Evolutionary conservation across 2,888 invertebrate species (phyloP).

Genomic region (Noctuana brunneofusca): DNA sequence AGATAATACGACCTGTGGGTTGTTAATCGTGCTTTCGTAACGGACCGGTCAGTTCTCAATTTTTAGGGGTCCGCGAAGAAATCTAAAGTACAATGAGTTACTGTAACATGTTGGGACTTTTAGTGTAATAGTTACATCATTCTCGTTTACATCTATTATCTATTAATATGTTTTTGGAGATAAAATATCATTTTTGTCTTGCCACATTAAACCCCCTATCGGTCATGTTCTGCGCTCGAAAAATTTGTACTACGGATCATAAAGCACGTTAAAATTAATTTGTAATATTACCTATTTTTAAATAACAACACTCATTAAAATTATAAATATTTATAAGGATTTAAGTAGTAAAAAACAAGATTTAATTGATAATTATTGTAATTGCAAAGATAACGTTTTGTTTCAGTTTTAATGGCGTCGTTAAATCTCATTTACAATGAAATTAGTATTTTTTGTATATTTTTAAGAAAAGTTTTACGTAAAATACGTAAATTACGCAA

Average conservation of each 20-base stretch:
- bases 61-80: constrained; percentile 38
- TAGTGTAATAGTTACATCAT: background rate
- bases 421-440: background rate
- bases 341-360: constrained; percentile 5
- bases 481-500: background rate
- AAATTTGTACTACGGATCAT: background rate
- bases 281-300: background rate
- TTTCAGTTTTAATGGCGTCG: constrained; percentile 6
- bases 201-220: background rate
- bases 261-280: constrained; percentile 4
- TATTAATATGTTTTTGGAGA: too few relatives aligned
- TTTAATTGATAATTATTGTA: constrained; percentile 9
- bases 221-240: background rate
- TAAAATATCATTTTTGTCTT: background rate
- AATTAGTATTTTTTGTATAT: constrained; percentile 6
- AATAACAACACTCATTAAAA: constrained; percentile 3
- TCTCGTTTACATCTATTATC: too few relatives aligned
- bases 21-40: constrained; percentile 78
- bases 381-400: constrained; percentile 9
- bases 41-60: constrained; percentile 60
- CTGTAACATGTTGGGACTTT: background rate
- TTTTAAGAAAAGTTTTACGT: background rate
- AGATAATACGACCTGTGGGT: constrained; percentile 76
- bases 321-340: background rate
- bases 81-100: background rate